These are phyloP conservation scores for Drosophila parthenogenetica DNA, from an alignment of 2,888 invertebrate species.

Conservation along the genomic window DNA sequence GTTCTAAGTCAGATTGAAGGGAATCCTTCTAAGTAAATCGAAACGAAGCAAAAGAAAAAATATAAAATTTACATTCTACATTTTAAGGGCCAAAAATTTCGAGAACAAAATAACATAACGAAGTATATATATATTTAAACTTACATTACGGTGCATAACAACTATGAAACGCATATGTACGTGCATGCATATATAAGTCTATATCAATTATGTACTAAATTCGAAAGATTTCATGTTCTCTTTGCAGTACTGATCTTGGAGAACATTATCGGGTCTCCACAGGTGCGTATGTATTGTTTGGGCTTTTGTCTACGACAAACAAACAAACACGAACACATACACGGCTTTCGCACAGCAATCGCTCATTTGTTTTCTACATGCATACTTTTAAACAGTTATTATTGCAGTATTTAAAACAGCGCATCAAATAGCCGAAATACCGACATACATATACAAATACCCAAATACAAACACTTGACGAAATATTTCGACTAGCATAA, in stretches of 20 bases:
- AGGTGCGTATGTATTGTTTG: constrained; percentile 17
- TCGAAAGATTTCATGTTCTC: constrained; percentile 25
- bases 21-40: constrained; percentile 39
- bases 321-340: constrained; percentile 6
- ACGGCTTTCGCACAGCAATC: constrained; percentile 60
- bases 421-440: constrained; percentile 42
- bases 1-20: constrained; percentile 75
- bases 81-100: constrained; percentile 71
- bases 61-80: constrained; percentile 30
- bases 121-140: constrained; percentile 42
- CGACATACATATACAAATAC: constrained; percentile 23
- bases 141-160: constrained; percentile 4
- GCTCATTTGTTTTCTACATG: constrained; percentile 74
- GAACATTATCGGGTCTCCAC: constrained; percentile 18
- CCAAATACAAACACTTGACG: constrained; percentile 57
- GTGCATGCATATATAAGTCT: background rate
- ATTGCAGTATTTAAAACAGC: constrained; percentile 68
- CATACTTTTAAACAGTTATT: constrained; percentile 74
- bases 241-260: constrained; percentile 13
- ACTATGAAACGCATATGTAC: background rate
- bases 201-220: constrained; percentile 12
- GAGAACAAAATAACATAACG: constrained; percentile 70
- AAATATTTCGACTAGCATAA: constrained; percentile 76
- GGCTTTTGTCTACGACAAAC: constrained; percentile 15
- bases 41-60: constrained; percentile 9